These are phyloP conservation scores for Drosophila lacertosa DNA, from an alignment of 1,140 invertebrate genomes.

Conservation along the genomic window DNA sequence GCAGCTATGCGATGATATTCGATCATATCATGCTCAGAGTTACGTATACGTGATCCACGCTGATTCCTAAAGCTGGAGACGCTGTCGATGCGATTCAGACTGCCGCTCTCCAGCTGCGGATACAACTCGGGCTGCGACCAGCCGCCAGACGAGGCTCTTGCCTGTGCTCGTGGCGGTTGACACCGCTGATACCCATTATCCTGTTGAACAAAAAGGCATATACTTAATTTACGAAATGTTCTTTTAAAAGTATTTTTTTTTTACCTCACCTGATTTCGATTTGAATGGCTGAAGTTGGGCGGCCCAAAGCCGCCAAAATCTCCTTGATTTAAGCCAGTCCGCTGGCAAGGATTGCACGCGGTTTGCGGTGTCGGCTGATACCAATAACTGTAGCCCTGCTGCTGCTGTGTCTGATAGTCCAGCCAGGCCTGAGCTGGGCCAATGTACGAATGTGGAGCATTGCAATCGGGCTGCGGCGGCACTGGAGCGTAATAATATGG, in stretches of 20 bases:
- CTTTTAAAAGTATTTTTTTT: too few species aligned
- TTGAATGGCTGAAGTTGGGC: too few species aligned
- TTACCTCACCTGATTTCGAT: too few species aligned
- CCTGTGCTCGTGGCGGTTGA: too few species aligned
- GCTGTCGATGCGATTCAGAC: conserved; percentile 28
- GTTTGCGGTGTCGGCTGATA: background rate
- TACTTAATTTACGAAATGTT: too few species aligned
- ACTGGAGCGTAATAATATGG: background rate
- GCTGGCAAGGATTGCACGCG: background rate
- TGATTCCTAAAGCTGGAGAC: conserved; percentile 9
- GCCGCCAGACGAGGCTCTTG: background rate
- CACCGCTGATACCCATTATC: too few species aligned
- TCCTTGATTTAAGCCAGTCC: background rate
- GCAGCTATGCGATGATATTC: conserved; percentile 15
- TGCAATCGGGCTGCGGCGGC: background rate
- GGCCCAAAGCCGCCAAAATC: too few species aligned
- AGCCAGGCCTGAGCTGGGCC: background rate
- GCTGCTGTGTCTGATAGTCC: background rate
- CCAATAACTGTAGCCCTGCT: background rate
- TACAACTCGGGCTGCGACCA: background rate
- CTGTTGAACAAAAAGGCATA: too few species aligned
- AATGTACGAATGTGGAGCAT: background rate
- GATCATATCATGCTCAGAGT: conserved; percentile 3
- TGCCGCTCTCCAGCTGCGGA: background rate
- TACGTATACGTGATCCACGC: background rate